A percentile compares a stretch with the other conserved stretches of the same genome.
These are phyloP conservation scores for Hyppa rectilinea DNA, from an alignment of 2,888 invertebrate genomes.

Conservation along the genomic window DNA sequence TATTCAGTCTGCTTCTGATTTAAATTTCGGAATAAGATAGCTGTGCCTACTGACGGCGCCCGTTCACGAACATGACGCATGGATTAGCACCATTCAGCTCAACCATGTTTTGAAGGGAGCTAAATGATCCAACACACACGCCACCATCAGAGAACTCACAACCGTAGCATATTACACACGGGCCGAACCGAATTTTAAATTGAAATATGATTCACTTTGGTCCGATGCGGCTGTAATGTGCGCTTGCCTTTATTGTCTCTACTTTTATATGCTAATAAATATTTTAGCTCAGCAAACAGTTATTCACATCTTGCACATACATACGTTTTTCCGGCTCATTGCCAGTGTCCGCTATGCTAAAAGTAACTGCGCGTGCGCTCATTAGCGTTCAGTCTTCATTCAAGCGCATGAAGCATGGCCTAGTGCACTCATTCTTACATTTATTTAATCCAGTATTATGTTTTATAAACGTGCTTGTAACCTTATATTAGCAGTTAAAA, in stretches of 20 bases:
- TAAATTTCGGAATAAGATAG: neutral
- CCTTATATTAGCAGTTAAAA: too few relatives aligned
- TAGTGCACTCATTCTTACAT: neutral
- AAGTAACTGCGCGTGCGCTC: constrained; percentile 36
- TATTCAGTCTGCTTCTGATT: constrained; percentile 2
- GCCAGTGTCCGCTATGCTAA: constrained; percentile 39
- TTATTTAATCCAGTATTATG: neutral
- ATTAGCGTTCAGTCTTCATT: constrained; percentile 17
- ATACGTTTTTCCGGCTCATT: constrained; percentile 41
- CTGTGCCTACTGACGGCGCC: too few relatives aligned
- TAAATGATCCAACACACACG: too few relatives aligned
- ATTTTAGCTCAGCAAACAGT: neutral
- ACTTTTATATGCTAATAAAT: neutral
- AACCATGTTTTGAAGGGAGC: too few relatives aligned
- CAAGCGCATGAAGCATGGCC: constrained; percentile 6
- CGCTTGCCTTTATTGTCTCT: neutral
- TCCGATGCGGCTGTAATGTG: neutral
- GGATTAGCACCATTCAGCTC: too few relatives aligned
- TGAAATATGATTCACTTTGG: neutral
- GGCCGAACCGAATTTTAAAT: neutral
- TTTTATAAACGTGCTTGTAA: neutral
- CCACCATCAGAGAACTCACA: too few relatives aligned
- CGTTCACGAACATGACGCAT: too few relatives aligned
- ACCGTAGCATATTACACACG: neutral
- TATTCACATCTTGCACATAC: neutral